Evolutionary conservation across 92 coral and sea anemone genomes (phyloP), one percentile per base, ranked within the genome.

Genomic region (Chrysogorgia sp.): DNA sequence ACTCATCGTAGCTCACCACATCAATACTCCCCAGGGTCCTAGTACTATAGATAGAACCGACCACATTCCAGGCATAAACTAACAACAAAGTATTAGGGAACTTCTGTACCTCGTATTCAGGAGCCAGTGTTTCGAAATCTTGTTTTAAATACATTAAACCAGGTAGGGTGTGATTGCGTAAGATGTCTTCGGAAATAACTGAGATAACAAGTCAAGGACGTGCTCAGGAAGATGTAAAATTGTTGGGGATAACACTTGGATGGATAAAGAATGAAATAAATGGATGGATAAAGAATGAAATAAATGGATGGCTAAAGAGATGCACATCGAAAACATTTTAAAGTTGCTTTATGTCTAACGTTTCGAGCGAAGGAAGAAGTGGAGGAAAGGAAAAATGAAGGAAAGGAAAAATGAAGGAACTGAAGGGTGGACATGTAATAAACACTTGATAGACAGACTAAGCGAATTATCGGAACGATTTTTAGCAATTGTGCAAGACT

Each of bases 141-240:
- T 89, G 88, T 66, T 89, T 92, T 83, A 94, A 93, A 22, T 84
- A 92, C 52, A 88, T 90, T 25, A 94, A 86, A 61, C 98, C 98
- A 67, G 98, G 97, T 43, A 94, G 79, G 65, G 92, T 90, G 64
- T 91, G 87, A 28, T 89, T 93, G 76, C 84, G 90, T 28, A 94
- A 43, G 15, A 91, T 86, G 24, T 94, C 98, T 48, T 85, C 83
- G 15, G 93, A 81, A 52, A 94, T 94, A 75, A 94, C 98, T 83
- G 58, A 32, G 10, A 13, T 56, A 67, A 25, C 29, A 13, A 68
- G 71, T 22, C 63, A 82, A 71, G 82, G 63, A 53, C 29, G n/a
- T n/a, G n/a, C n/a, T 22, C 63, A 82, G 63, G 82, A 52, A 53
- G 15, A 52, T 24, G 40, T n/a, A 29, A 14, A 67, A 67, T 25